Percentiles rank a stretch among this genome's conserved stretches.
Evolutionary conservation across 1,140 invertebrate species (phyloP).

Genomic region (Papilio xuthus): DNA sequence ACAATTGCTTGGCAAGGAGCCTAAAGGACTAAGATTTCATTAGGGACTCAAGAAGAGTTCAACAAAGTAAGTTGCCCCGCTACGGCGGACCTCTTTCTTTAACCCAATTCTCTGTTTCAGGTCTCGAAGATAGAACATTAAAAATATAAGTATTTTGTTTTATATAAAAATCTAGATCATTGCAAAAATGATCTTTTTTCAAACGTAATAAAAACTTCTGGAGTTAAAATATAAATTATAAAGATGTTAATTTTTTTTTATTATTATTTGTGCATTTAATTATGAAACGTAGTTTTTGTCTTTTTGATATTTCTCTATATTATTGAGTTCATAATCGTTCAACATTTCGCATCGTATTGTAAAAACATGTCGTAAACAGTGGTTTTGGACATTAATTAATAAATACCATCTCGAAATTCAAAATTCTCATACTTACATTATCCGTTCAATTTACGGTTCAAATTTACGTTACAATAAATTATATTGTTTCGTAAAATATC

Average conservation of each 20-base stretch:
- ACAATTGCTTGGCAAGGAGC: slow-evolving; percentile 66
- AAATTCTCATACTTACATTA: slow-evolving; percentile 13
- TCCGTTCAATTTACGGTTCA: background rate
- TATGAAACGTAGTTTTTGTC: background rate
- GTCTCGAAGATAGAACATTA: slow-evolving; percentile 37
- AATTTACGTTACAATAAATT: background rate
- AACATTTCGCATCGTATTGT: slow-evolving; percentile 9
- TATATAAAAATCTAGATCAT: slow-evolving; percentile 8
- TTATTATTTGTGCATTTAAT: background rate
- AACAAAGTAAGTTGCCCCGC: slow-evolving; percentile 75
- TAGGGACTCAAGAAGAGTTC: slow-evolving; percentile 78
- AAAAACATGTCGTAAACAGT: slow-evolving; percentile 35
- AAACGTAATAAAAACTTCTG: background rate
- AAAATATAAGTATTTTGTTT: slow-evolving; percentile 12
- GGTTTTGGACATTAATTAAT: slow-evolving; percentile 20
- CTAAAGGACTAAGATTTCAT: slow-evolving; percentile 77
- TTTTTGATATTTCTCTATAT: slow-evolving; percentile 11
- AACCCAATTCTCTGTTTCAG: slow-evolving; percentile 62
- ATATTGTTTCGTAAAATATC: slow-evolving; percentile 8
- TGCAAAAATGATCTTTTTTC: slow-evolving; percentile 4
- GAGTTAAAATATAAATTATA: background rate
- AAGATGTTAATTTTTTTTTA: background rate
- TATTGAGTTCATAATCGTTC: slow-evolving; percentile 27
- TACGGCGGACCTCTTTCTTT: slow-evolving; percentile 58
- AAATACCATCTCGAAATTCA: slow-evolving; percentile 10